Base-by-base conservation (phyloP, 2,888 invertebrate genomes). In the Elysia crispata region DNA sequence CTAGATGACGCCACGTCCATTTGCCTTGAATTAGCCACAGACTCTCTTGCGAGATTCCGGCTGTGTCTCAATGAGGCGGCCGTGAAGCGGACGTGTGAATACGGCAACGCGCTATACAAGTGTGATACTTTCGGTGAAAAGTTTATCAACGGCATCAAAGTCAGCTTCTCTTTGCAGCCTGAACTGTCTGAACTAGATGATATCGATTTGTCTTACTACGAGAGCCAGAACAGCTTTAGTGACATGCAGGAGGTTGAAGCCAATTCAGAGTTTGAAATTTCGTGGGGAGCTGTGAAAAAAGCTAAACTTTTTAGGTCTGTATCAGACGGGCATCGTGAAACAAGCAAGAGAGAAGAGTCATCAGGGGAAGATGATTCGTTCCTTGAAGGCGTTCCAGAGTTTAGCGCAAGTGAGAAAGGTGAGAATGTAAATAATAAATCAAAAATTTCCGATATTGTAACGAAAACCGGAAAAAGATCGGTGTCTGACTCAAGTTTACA, bases 211-310 rank as follows among this genome's bases (percentile, higher is more conserved):
- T 82, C 82, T 13, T 18, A 79, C 30, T 80, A 62, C 25, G 82
- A 80, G 41, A 73, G 67, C 64, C 73, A 66, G 23, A 11, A 3
- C 41, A 60, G 23, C 60, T 60, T 76, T 49, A 86, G 85, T 80
- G 86, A 86, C 67, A 41, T 81, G n/a, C 84, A 81, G 20, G 86
- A 86, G 23, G 84, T 86, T 31, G 85, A 86, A 31, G 86, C 86
- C 57, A 80, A 85, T 33, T 86, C 85, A 0, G 86, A 86, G 74
- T 86, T 86, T 75, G 83, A 84, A 30, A 83, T 86, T 25, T 76
- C 83, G n/a, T 86, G 86, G 86, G 82, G 81, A 18, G 82, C 82
- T 30, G 77, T 70, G 28, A 77, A 50, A 31, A 67, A 77, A 23
- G 79, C 79, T 0, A 72, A 23, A 30, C 73, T 76, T 30, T 33